Conservation (phyloP, 2,888 invertebrate species). For the Mythimna ferrago region DNA sequence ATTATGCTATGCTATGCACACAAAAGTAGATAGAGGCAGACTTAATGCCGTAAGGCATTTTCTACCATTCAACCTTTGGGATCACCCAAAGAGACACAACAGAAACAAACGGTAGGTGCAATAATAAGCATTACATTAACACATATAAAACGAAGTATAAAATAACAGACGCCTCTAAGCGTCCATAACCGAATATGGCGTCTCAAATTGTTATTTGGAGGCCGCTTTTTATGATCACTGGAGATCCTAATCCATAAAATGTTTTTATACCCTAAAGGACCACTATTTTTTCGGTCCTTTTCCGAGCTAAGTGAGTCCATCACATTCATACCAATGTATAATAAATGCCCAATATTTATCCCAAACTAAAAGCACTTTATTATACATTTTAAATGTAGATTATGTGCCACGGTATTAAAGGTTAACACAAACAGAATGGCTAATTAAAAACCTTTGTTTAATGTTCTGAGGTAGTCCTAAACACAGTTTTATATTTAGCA, state of each 20-base stretch:
- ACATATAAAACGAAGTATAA: background rate
- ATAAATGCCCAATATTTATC: background rate
- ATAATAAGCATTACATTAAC: background rate
- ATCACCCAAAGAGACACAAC: no score
- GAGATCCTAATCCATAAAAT: slow-evolving; percentile 16
- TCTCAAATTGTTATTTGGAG: no score
- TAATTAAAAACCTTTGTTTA: slow-evolving; percentile 30
- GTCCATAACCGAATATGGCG: background rate
- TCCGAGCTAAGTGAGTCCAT: background rate
- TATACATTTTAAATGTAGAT: slow-evolving; percentile 5
- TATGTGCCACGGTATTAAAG: background rate
- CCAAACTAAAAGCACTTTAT: background rate
- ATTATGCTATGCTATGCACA: no score
- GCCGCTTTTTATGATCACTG: background rate
- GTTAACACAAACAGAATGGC: background rate
- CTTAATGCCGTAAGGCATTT: no score
- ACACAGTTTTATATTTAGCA: slow-evolving; percentile 7
- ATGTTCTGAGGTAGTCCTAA: slow-evolving; percentile 5
- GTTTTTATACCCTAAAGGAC: slow-evolving; percentile 13
- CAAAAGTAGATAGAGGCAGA: no score
- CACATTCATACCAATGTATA: background rate
- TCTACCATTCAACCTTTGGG: no score
- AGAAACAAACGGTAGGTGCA: no score
- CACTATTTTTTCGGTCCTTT: background rate
- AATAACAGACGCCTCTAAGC: background rate